phyloP scores from a whole-genome alignment of 2,113 vertebrate genomes.

The Galeopterus variegatus region DNA sequence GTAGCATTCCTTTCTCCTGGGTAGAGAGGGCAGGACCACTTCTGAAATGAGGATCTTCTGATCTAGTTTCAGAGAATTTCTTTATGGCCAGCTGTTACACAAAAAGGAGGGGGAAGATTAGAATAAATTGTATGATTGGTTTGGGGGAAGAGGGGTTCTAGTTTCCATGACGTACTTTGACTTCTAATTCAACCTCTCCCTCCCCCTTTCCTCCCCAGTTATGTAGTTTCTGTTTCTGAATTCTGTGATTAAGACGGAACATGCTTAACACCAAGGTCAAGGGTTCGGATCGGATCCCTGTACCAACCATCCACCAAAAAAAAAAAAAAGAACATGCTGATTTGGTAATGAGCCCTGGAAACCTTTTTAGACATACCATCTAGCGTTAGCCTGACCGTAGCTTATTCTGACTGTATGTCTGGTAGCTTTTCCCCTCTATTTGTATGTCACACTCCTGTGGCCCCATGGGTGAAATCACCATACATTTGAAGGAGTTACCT shows the following conservation, averaged over 20 bases:
- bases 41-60: no score
- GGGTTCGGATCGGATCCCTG: no score
- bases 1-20: no score
- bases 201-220: not conserved
- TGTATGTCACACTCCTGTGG: not conserved
- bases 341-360: not conserved
- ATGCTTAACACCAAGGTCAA: not conserved
- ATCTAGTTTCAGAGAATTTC: no score
- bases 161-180: no score
- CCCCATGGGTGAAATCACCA: not conserved
- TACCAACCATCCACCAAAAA: no score
- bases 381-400: not conserved
- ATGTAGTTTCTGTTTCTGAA: not conserved
- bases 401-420: conserved; percentile 9
- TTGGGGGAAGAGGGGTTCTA: no score
- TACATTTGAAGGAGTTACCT: not conserved
- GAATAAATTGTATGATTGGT: no score
- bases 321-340: no score
- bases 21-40: no score
- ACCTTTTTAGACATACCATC: not conserved
- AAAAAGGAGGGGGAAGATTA: no score
- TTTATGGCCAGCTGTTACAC: no score
- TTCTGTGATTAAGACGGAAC: not conserved
- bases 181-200: not conserved
- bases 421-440: not conserved